A percentile compares a stretch with the other conserved stretches of the same genome.
Conservation (phyloP, 2,797 vertebrate genomes). For the Gymnothorax reevesii region DNA sequence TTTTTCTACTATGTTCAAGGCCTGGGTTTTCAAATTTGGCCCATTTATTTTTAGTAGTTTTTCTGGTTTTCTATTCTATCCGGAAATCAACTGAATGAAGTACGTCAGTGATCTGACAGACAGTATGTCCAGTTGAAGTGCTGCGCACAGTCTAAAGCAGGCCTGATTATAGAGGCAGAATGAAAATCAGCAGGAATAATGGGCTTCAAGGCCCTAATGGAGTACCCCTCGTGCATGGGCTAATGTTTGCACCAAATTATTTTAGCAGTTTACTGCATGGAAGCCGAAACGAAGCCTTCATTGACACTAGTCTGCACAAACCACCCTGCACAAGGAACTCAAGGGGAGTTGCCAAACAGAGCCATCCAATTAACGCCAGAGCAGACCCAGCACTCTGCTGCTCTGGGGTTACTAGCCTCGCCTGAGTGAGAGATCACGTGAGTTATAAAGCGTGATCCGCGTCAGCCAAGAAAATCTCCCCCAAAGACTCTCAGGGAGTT, state of each 20-base stretch:
- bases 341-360: neutral
- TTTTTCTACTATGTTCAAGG: neutral
- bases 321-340: neutral
- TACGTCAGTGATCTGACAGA: neutral
- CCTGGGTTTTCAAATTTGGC: neutral
- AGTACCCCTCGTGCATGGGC: neutral
- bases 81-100: neutral
- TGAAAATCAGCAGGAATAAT: neutral
- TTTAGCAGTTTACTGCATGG: neutral
- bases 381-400: neutral
- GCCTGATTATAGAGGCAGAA: neutral
- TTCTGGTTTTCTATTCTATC: neutral
- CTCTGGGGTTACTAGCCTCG: neutral
- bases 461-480: neutral
- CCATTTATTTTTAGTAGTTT: neutral
- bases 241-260: neutral
- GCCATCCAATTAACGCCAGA: neutral
- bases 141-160: neutral
- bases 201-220: neutral
- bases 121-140: neutral
- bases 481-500: neutral
- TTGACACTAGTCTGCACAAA: neutral
- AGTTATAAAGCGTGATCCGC: neutral
- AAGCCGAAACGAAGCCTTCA: neutral
- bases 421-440: neutral